phyloP scores from a whole-genome alignment of 1,140 invertebrate species.

The Drosophila hydei region DNA sequence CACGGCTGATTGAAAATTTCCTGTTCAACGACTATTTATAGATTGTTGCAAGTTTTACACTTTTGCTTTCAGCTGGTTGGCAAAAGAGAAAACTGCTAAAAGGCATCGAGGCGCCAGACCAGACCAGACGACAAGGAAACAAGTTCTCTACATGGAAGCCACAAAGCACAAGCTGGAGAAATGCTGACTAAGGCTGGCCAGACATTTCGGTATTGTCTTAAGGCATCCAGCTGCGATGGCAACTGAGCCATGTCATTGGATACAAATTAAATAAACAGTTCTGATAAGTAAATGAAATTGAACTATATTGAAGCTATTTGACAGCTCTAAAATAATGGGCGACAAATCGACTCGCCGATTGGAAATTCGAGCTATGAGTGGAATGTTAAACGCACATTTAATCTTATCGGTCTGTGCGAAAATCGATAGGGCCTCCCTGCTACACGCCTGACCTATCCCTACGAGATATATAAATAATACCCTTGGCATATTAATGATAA shows the following conservation, averaged over 20 bases:
- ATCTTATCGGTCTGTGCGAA: slow-evolving; percentile 60
- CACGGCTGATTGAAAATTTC: slow-evolving; percentile 13
- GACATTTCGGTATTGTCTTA: slow-evolving; percentile 32
- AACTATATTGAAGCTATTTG: slow-evolving; percentile 18
- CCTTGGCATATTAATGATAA: slow-evolving; percentile 38
- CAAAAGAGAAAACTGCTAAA: slow-evolving; percentile 35
- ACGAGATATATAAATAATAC: slow-evolving; percentile 33
- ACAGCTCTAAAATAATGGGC: slow-evolving; percentile 31
- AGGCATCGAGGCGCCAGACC: slow-evolving; percentile 37
- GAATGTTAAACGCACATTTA: slow-evolving; percentile 15
- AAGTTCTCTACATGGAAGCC: slow-evolving; percentile 7
- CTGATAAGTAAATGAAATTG: slow-evolving; percentile 17
- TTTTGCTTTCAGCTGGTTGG: slow-evolving; percentile 56
- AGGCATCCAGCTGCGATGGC: slow-evolving; percentile 13
- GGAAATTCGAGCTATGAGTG: slow-evolving; percentile 27
- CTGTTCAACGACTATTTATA: slow-evolving; percentile 38
- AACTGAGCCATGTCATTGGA: slow-evolving; percentile 1
- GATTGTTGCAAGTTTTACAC: slow-evolving; percentile 47
- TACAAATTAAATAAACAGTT: slow-evolving; percentile 4
- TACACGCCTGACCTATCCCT: slow-evolving; percentile 54
- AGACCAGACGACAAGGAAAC: slow-evolving; percentile 19
- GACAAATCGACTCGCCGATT: slow-evolving; percentile 37
- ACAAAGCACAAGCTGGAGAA: not conserved
- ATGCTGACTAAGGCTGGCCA: slow-evolving; percentile 19
- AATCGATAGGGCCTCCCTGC: slow-evolving; percentile 48